These are phyloP conservation scores for Calliscelio sp. DNA, from an alignment of 2,888 invertebrate species.

Conservation along the genomic window DNA sequence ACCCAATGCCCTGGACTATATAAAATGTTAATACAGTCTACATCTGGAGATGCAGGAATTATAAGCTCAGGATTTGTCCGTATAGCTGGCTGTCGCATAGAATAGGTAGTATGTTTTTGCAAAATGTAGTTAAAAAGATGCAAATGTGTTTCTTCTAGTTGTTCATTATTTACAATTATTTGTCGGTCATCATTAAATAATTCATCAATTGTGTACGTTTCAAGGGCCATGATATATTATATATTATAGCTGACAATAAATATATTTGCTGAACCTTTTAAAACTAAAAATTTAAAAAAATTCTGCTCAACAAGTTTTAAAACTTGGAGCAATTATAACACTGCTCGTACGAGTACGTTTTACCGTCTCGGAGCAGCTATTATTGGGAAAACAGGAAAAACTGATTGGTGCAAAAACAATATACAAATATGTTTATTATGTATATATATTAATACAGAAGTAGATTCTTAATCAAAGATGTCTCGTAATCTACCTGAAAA, in stretches of 20 bases:
- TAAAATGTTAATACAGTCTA: neutral
- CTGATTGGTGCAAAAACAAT: no score
- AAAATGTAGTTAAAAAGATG: neutral
- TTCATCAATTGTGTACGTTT: neutral
- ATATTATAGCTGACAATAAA: no score
- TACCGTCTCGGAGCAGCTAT: neutral
- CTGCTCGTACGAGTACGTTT: neutral
- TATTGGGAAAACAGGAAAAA: no score
- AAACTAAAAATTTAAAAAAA: no score
- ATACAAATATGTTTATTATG: no score
- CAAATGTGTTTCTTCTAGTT: conserved; percentile 1
- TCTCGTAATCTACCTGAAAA: no score
- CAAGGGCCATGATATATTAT: neutral
- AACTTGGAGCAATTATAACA: neutral
- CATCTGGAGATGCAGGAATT: neutral
- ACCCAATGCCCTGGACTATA: neutral
- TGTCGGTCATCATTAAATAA: neutral
- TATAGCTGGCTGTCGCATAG: neutral
- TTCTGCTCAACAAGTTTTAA: neutral
- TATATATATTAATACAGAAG: no score
- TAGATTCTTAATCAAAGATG: no score
- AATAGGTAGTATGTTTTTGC: neutral
- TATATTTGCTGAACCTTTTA: no score
- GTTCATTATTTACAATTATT: neutral
- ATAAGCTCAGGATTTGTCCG: neutral